Conservation (phyloP, 2,888 invertebrate species). For the Nebria brevicollis region DNA sequence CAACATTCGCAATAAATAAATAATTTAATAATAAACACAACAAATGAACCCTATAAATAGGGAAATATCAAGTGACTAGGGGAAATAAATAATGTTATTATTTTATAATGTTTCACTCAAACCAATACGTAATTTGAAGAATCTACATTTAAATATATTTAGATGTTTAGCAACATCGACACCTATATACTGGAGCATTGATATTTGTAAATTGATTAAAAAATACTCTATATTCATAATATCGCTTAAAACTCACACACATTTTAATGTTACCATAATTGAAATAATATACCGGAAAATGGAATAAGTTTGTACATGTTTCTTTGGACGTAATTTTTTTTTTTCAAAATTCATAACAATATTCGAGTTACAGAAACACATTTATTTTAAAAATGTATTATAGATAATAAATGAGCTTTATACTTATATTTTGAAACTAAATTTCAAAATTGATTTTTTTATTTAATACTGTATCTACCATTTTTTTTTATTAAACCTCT, state of each 20-base stretch:
- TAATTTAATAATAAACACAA: background rate
- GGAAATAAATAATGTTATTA: background rate
- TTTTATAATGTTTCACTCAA: background rate
- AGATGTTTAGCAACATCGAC: background rate
- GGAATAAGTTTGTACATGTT: conserved; percentile 44
- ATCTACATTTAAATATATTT: background rate
- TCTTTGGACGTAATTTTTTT: conserved; percentile 33
- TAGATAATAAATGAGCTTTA: conserved; percentile 34
- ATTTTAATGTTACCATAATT: conserved; percentile 16
- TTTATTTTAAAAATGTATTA: conserved; percentile 20
- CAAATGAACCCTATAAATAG: background rate
- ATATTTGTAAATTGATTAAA: conserved; percentile 38
- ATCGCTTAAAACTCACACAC: conserved; percentile 10
- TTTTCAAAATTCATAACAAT: conserved; percentile 41
- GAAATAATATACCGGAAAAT: conserved; percentile 25
- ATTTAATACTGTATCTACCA: conserved; percentile 26
- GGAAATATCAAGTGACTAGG: background rate
- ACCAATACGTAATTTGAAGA: background rate
- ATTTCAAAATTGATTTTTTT: conserved; percentile 35
- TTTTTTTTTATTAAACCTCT: conserved; percentile 30
- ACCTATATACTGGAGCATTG: conserved; percentile 17
- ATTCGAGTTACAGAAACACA: conserved; percentile 39
- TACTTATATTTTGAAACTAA: conserved; percentile 5
- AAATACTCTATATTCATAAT: conserved; percentile 30
- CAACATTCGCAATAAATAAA: conserved; percentile 23